Percentiles rank a stretch among this genome's conserved stretches.
Evolutionary conservation across 2,888 invertebrate genomes (phyloP).

Genomic region (Tanypteryx hageni): DNA sequence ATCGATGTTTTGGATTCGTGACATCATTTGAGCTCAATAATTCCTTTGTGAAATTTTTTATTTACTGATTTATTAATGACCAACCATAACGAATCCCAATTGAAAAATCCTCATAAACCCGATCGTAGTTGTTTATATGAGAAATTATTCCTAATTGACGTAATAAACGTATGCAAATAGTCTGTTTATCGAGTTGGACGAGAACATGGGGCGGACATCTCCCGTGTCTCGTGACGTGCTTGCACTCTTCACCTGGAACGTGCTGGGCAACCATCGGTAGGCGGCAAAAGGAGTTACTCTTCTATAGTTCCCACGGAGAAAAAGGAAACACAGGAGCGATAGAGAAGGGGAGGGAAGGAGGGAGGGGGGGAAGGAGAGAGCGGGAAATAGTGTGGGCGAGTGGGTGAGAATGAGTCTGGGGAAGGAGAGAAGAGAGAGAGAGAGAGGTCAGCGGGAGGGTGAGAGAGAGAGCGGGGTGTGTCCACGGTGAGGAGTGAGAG

Average conservation of each 20-base stretch:
- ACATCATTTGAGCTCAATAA: no score
- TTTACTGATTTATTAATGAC: no score
- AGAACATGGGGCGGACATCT: background rate
- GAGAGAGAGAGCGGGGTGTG: slow-evolving; percentile 5
- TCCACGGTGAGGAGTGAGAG: background rate
- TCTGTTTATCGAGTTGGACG: background rate
- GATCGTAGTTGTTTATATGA: no score
- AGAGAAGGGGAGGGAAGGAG: background rate
- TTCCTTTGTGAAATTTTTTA: no score
- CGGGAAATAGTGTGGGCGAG: background rate
- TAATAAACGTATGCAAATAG: background rate
- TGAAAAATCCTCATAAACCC: no score
- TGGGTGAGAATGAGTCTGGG: background rate
- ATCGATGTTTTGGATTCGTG: no score
- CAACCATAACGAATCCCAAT: no score
- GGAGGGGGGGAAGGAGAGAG: background rate
- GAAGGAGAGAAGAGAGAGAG: background rate
- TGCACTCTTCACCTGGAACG: background rate
- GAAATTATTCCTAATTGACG: no score
- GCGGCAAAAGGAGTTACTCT: background rate
- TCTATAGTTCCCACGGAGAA: slow-evolving; percentile 7
- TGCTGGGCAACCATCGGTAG: background rate
- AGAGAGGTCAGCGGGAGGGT: background rate
- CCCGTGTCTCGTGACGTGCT: background rate
- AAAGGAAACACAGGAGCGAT: background rate